Percentiles rank a stretch among this genome's conserved stretches.
Evolutionary conservation across 2,888 invertebrate genomes (phyloP).

Genomic region (Petrolisthes cinctipes): DNA sequence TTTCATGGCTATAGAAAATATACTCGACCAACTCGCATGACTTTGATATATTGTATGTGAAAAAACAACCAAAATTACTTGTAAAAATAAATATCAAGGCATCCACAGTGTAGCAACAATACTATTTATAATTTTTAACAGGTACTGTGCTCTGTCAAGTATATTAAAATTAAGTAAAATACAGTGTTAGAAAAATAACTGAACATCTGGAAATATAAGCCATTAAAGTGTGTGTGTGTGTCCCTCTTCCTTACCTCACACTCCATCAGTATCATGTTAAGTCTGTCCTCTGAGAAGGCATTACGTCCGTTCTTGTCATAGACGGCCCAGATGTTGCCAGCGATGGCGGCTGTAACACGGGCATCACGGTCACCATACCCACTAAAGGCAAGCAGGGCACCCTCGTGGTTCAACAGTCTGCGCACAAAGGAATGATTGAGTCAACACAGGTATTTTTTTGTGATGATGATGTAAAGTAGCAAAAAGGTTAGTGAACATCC

Average conservation of each 20-base stretch:
- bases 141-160: no score
- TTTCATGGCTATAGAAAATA: neutral
- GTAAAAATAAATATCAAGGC: no score
- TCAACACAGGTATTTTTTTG: neutral
- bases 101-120: no score
- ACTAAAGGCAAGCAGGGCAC: constrained; percentile 91
- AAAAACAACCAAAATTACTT: neutral
- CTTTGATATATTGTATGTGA: no score
- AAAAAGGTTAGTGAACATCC: neutral
- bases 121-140: no score
- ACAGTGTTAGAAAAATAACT: no score
- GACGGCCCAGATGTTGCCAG: constrained; percentile 94
- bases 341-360: constrained; percentile 93
- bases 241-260: constrained; percentile 76
- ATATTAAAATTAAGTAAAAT: no score
- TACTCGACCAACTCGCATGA: no score
- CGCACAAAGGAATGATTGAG: constrained; percentile 66
- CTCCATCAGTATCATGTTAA: constrained; percentile 88
- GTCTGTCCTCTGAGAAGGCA: constrained; percentile 89
- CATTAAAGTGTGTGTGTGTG: no score
- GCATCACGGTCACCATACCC: constrained; percentile 92
- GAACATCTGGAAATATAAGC: no score
- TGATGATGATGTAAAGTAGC: neutral
- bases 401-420: constrained; percentile 92
- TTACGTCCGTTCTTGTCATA: constrained; percentile 92